These are phyloP conservation scores for Zeuzera pyrina DNA, from an alignment of 2,888 invertebrate species.

Conservation along the genomic window DNA sequence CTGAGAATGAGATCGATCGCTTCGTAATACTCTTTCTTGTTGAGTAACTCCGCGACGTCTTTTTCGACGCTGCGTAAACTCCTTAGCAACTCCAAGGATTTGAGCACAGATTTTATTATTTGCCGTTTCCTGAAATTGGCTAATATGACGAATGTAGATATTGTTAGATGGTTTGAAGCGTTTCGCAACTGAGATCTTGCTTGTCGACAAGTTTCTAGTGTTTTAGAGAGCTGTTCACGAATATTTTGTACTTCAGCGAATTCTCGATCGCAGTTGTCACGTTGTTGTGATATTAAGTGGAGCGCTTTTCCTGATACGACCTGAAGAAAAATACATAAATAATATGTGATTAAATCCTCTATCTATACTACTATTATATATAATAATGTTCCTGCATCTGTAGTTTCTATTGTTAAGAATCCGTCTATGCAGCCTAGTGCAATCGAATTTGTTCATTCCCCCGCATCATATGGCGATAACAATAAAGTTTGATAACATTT, in stretches of 20 bases:
- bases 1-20: constrained; percentile 92
- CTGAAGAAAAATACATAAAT: constrained; percentile 34
- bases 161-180: constrained; percentile 87
- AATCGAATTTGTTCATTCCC: too few species aligned
- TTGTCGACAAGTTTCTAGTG: constrained; percentile 79
- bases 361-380: too few species aligned
- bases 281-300: constrained; percentile 92
- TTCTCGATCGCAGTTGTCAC: constrained; percentile 88
- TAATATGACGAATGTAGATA: constrained; percentile 89
- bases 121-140: constrained; percentile 93
- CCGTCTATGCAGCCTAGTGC: too few species aligned
- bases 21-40: constrained; percentile 88
- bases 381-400: too few species aligned
- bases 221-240: constrained; percentile 78
- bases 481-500: too few species aligned
- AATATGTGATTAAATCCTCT: too few species aligned
- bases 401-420: too few species aligned
- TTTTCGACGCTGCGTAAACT: constrained; percentile 85
- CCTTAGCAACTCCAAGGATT: constrained; percentile 74
- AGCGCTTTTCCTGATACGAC: constrained; percentile 96
- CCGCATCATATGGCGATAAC: too few species aligned
- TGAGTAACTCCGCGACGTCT: constrained; percentile 84
- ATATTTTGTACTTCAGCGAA: constrained; percentile 83
- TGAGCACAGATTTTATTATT: constrained; percentile 83
- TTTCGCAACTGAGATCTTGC: constrained; percentile 81